A percentile compares a stretch with the other conserved stretches of the same genome.
Conservation (phyloP, 2,888 invertebrate species). For the Gastrophysa polygoni region DNA sequence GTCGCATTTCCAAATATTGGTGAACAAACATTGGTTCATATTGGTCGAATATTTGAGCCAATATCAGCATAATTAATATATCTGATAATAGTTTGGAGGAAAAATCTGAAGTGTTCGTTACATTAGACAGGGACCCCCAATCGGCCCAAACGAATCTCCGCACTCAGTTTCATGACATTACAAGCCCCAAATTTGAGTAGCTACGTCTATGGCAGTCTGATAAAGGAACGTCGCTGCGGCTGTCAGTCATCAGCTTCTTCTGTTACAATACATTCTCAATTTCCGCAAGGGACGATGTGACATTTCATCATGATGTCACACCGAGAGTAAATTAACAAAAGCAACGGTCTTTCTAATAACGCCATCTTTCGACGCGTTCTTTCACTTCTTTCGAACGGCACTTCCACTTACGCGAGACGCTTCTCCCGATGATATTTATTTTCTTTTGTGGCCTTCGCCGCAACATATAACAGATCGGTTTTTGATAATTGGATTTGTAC, state of each 20-base stretch:
- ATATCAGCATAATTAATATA: too few relatives aligned
- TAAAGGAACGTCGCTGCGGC: conserved; percentile 57
- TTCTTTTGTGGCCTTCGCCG: conserved; percentile 28
- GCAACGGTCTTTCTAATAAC: conserved; percentile 54
- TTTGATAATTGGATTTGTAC: conserved; percentile 32
- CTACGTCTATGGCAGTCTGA: too few relatives aligned
- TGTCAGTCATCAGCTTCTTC: conserved; percentile 57
- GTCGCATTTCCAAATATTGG: too few relatives aligned
- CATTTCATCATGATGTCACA: conserved; percentile 58
- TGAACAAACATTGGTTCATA: too few relatives aligned
- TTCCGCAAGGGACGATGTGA: conserved; percentile 57
- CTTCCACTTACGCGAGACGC: conserved; percentile 29
- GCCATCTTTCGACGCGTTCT: conserved; percentile 47
- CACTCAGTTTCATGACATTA: too few relatives aligned
- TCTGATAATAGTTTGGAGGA: too few relatives aligned
- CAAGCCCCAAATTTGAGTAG: too few relatives aligned
- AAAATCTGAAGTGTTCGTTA: too few relatives aligned
- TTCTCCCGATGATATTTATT: conserved; percentile 26
- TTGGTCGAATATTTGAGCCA: too few relatives aligned
- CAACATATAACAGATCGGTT: conserved; percentile 30
- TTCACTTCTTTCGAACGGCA: conserved; percentile 31
- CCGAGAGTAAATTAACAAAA: conserved; percentile 59
- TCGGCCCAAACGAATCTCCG: too few relatives aligned
- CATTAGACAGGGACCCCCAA: too few relatives aligned
- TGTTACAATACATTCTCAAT: conserved; percentile 59